These are phyloP conservation scores for Otolemur crassicaudatus DNA, from an alignment of 2,797 vertebrate genomes.

Conservation along the genomic window DNA sequence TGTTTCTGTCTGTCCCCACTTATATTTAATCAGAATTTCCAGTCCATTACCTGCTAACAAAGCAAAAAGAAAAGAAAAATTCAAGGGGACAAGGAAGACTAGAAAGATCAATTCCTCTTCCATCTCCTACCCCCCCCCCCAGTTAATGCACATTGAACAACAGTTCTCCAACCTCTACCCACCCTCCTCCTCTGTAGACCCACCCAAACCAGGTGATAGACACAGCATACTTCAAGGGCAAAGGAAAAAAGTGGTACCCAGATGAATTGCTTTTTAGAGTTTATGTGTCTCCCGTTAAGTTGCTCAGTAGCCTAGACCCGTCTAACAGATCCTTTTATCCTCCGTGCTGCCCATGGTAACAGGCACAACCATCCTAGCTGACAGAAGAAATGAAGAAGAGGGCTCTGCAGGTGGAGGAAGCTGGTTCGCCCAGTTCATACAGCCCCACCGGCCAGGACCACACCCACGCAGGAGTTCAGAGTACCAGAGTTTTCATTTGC, in stretches of 20 bases:
- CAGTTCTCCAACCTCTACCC: neutral
- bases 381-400: neutral
- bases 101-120: neutral
- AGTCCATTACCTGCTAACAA: neutral
- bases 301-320: neutral
- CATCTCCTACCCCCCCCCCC: too few species aligned
- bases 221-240: neutral
- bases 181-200: neutral
- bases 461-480: neutral
- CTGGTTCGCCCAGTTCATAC: neutral
- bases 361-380: neutral
- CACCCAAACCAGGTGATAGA: neutral
- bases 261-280: neutral
- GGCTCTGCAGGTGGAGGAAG: neutral
- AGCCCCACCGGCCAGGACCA: neutral
- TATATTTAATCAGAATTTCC: slow-evolving; percentile 51
- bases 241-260: neutral
- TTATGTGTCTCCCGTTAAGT: neutral
- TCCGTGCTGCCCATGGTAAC: neutral
- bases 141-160: neutral
- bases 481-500: neutral
- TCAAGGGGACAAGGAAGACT: neutral
- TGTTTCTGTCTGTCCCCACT: neutral
- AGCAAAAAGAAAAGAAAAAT: neutral
- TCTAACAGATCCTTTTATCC: neutral